Conservation (phyloP, 2,888 invertebrate species). For the Mythimna lalbum region DNA sequence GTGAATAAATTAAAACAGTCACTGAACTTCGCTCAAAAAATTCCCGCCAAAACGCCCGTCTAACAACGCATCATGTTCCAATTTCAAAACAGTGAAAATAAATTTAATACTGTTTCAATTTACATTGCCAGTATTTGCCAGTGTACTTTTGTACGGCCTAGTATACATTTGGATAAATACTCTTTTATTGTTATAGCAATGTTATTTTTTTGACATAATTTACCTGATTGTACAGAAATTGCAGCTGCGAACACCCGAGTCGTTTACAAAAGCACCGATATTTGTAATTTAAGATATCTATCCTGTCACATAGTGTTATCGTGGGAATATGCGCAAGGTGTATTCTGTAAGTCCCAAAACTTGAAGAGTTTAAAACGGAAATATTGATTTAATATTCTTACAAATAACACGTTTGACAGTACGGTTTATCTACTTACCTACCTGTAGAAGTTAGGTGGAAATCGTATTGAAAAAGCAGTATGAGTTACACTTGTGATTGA, state of each 20-base stretch:
- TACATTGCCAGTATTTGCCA: neutral
- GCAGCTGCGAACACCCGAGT: conserved; percentile 53
- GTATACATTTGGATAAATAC: neutral
- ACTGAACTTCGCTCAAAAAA: neutral
- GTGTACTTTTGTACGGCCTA: neutral
- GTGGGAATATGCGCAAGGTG: conserved; percentile 80
- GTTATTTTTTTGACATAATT: conserved; percentile 34
- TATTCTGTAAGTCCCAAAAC: conserved; percentile 40
- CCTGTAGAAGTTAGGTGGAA: conserved; percentile 20
- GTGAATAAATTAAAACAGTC: neutral
- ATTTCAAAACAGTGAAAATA: conserved; percentile 1
- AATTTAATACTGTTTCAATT: neutral
- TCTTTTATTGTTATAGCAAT: neutral
- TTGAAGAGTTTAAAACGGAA: conserved; percentile 61
- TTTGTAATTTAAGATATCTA: conserved; percentile 64
- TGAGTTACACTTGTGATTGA: neutral
- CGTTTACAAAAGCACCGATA: conserved; percentile 41
- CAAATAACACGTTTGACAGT: conserved; percentile 39
- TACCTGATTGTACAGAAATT: conserved; percentile 53
- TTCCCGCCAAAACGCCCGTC: neutral
- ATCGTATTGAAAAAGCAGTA: neutral
- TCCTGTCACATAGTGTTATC: conserved; percentile 59
- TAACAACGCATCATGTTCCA: neutral
- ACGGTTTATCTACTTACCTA: conserved; percentile 37
- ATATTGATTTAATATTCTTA: conserved; percentile 63